Percentiles rank a stretch among this genome's conserved stretches.
phyloP scores from a whole-genome alignment of 2,113 vertebrate genomes.

The Hippocampus guttulatus region DNA sequence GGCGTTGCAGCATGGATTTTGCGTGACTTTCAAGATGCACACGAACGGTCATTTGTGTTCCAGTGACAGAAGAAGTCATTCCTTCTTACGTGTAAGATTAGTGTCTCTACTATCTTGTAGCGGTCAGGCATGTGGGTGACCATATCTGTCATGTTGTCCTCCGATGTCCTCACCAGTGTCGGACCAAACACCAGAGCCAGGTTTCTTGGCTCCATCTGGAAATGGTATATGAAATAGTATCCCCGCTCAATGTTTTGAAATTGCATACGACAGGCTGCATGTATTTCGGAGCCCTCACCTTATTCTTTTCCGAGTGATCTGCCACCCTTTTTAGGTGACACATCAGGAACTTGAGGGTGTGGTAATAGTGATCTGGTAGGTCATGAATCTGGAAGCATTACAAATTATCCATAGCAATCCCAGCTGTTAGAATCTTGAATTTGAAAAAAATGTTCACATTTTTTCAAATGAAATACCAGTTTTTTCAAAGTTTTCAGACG shows the following conservation, averaged over 20 bases:
- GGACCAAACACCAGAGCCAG: constrained; percentile 94
- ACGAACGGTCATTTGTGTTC: background rate
- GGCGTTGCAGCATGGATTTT: background rate
- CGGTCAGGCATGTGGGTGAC: constrained; percentile 98
- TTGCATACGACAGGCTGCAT: no score
- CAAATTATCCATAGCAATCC: background rate
- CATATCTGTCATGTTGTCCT: constrained; percentile 99
- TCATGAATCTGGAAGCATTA: constrained; percentile 77
- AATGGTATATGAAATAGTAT: background rate
- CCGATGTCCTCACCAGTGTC: constrained; percentile 89
- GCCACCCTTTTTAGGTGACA: constrained; percentile 90
- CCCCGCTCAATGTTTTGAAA: background rate
- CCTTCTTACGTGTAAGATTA: constrained; percentile 86
- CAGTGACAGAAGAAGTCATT: background rate
- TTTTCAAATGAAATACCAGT: constrained; percentile 71
- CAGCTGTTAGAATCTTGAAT: background rate
- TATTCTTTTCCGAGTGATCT: constrained; percentile 90
- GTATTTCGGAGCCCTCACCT: constrained; percentile 60
- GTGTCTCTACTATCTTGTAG: constrained; percentile 95
- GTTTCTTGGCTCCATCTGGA: constrained; percentile 95
- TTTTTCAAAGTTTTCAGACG: constrained; percentile 89
- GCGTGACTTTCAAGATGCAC: background rate
- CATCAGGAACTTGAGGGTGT: constrained; percentile 90
- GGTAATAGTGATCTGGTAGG: constrained; percentile 86
- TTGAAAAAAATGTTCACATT: no score